Evolutionary conservation across 2,888 invertebrate genomes (phyloP), one percentile per base, ranked within the genome.

Genomic region (Leucophenga montana): DNA sequence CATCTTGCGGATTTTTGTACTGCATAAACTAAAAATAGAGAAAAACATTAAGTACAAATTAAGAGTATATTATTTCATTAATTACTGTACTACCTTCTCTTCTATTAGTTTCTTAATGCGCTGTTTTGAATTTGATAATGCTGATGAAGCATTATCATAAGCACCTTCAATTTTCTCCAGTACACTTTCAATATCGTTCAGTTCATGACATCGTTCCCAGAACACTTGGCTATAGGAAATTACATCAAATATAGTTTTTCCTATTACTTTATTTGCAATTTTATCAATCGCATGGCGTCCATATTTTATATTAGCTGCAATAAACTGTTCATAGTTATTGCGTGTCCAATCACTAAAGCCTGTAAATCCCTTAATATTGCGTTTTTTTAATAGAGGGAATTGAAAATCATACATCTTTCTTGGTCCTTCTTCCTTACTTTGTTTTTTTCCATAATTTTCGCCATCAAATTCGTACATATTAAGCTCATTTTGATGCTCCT

Each of bases 371-470:
- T 97, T 90, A 5, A 3, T 62, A n/a, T n/a, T n/a, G n/a, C n/a
- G n/a, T 90, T 88, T 99, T 98, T 33, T 97, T 97, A 75, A 99
- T 98, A 0, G 92, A 92, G 97, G 97, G 65, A 89, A 96, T 89
- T 99, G 99, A 88, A 99, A 99, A 89, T 99, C 99, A 90, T 99
- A 99, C 97, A n/a, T n/a, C n/a, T n/a, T n/a, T n/a, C n/a, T n/a
- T n/a, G n/a, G n/a, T n/a, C n/a, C n/a, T n/a, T n/a, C n/a, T n/a
- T n/a, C n/a, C n/a, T n/a, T n/a, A n/a, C n/a, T n/a, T n/a, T 89
- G 90, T 88, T 96, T 97, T 83, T 96, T 96, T 82, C 96, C 92
- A 90, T 98, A 99, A 91, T 99, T 98, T 90, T 99, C 97, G 1
- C 99, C 99, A 90, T 99, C 99, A 89, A 99, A 99, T 85, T 98